phyloP scores from a whole-genome alignment of 2,113 vertebrate species.

The Cettia cetti region DNA sequence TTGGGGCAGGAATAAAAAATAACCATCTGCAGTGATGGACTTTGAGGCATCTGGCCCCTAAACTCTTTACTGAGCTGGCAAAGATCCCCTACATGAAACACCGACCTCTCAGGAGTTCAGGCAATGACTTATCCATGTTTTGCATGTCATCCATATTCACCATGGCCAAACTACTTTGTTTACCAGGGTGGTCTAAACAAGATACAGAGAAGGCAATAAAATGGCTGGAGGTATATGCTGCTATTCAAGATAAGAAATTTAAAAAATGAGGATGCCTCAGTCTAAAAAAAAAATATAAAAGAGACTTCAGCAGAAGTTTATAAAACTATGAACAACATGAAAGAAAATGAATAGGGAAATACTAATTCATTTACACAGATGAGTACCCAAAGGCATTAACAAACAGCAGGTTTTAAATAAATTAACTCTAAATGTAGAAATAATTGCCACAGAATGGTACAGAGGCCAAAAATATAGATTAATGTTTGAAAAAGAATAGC shows the following conservation, averaged over 20 bases:
- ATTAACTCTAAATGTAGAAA: not conserved
- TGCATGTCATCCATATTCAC: not conserved
- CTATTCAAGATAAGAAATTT: not conserved
- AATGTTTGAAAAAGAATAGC: not conserved
- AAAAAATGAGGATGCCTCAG: not conserved
- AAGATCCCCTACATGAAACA: not conserved
- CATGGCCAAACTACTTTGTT: not conserved
- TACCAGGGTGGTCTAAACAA: not conserved
- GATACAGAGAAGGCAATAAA: not conserved
- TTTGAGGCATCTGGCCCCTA: not conserved
- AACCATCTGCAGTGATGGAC: fast-evolving
- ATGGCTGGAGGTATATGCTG: not conserved
- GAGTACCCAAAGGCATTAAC: not conserved
- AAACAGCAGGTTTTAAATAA: slow-evolving; percentile 11
- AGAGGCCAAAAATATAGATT: not conserved
- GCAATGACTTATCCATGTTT: not conserved
- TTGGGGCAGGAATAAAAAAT: not conserved
- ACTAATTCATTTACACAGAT: not conserved
- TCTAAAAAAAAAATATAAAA: not conserved
- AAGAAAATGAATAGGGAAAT: not conserved
- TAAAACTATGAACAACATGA: not conserved
- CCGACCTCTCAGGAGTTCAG: not conserved
- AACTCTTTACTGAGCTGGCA: not conserved
- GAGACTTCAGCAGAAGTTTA: not conserved
- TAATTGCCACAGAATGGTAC: not conserved